Evolutionary conservation across 1,140 invertebrate species (phyloP), one percentile per base, ranked within the genome.

Genomic region (Pissodes strobi): DNA sequence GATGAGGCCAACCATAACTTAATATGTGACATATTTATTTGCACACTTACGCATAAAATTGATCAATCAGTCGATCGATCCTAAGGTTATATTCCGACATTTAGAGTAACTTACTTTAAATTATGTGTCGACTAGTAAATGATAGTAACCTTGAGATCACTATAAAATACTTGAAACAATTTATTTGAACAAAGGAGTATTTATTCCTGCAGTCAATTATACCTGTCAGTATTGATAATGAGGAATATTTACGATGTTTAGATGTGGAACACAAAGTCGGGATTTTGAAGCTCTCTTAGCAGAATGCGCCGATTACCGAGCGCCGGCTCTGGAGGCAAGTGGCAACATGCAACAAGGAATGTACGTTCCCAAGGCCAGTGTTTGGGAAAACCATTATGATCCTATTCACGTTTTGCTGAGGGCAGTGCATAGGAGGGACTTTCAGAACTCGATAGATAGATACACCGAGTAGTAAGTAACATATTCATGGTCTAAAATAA

Each of bases 321-420:
- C 88, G 12, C 91, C 90, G 17, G 88, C 89, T 76, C 84, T 91
- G 66, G 91, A 93, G 74, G 83, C 86, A 0, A 87, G 87, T 74
- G 90, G 68, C 9, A 74, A 69, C 78, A 88, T 97, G 82, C 90
- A 95, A 72, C 95, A 98, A 78, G 95, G 95, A 10, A 90, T 94
- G 81, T 98, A 97, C 79, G 89, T 91, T 38, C 95, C 95, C 8
- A 92, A 92, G 78, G 83, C 90, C 25, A 81, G 85, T 18, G 90
- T 98, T 18, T 98, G 95, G 95, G 88, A 95, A 74, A 84, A 88
- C 56, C 86, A 95, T 69, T 99, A 95, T 77, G 94, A 98, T 82
- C 96, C 96, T 1, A 85, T 99, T 43, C 93, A 97, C 78, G 92
- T 97, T 3, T 81, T 95, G 17, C 80, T 97, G 1, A 82, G 96